Evolutionary conservation across 1,140 invertebrate genomes (phyloP).

Genomic region (Matsumurasca onukii): DNA sequence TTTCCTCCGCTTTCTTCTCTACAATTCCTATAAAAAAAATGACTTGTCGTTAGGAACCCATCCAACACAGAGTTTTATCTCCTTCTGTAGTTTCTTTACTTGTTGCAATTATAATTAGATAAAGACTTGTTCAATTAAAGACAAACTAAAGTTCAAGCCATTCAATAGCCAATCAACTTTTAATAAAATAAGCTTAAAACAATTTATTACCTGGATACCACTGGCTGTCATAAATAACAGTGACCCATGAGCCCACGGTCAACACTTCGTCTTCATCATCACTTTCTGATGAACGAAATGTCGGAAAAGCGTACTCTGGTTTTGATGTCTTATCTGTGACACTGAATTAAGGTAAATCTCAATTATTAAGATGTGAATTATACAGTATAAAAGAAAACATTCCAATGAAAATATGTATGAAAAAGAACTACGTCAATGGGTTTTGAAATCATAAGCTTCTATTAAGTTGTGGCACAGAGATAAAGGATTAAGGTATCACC

Average conservation of each 20-base stretch:
- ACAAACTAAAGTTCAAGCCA: background rate
- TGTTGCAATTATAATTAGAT: background rate
- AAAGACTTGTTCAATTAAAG: background rate
- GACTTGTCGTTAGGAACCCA: background rate
- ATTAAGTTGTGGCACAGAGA: background rate
- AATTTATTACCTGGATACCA: background rate
- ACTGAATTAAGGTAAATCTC: background rate
- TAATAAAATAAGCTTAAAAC: too few species aligned
- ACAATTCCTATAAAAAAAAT: background rate
- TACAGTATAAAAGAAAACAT: background rate
- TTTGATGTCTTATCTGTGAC: background rate
- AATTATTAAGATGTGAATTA: background rate
- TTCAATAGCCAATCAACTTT: too few species aligned
- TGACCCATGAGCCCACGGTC: background rate
- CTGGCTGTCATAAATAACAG: background rate
- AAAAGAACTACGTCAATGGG: background rate
- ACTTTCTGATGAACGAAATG: background rate
- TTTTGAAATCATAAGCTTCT: too few species aligned
- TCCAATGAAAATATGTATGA: background rate
- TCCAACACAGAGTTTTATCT: background rate
- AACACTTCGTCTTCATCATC: background rate
- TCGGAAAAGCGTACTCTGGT: background rate
- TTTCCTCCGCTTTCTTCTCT: background rate
- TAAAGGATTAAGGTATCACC: background rate
- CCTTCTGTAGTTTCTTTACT: background rate